These are phyloP conservation scores for Smittia aterrima DNA, from an alignment of 2,888 invertebrate species.

Conservation along the genomic window DNA sequence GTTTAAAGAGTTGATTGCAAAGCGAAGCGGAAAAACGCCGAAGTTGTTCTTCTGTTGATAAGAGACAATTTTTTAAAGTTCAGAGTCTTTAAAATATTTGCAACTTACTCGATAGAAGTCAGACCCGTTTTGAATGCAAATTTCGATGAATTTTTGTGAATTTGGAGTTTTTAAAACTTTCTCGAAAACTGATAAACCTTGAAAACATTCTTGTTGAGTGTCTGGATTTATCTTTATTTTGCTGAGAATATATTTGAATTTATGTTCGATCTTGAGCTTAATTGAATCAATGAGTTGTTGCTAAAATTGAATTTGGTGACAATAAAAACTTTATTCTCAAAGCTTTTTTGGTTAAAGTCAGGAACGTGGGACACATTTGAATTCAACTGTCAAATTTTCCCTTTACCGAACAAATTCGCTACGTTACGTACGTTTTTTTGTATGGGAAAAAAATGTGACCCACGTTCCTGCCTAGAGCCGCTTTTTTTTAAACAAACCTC, in stretches of 20 bases:
- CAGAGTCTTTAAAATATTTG: neutral
- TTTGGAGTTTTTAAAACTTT: neutral
- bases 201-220: neutral
- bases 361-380: too few species aligned
- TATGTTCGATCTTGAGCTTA: neutral
- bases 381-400: too few species aligned
- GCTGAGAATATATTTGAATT: neutral
- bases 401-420: too few species aligned
- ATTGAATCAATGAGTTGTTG: neutral
- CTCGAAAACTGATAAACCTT: neutral
- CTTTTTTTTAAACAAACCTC: neutral
- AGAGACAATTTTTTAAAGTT: too few species aligned
- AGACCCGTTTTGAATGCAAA: neutral
- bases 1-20: neutral
- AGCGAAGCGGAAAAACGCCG: neutral
- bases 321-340: too few species aligned
- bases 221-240: neutral
- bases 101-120: neutral
- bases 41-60: neutral
- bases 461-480: too few species aligned
- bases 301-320: neutral
- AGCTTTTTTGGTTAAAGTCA: too few species aligned
- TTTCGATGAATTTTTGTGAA: neutral
- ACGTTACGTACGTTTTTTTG: too few species aligned
- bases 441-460: too few species aligned